Base-by-base conservation (phyloP, 2,888 invertebrate genomes). In the Drosophila multiciliata region DNA sequence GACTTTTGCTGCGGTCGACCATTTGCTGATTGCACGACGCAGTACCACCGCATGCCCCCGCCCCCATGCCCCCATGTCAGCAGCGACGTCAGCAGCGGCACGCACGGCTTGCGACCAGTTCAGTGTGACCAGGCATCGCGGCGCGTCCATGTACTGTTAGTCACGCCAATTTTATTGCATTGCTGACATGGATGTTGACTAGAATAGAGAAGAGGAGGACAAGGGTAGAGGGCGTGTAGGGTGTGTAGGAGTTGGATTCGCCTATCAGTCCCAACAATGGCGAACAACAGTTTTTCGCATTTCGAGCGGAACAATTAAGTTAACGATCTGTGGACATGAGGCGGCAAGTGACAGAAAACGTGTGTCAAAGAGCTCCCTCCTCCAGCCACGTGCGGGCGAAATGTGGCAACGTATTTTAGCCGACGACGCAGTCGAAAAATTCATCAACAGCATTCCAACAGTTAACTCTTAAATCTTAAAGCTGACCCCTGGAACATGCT, bases 291-390 rank as follows among this genome's bases (percentile, higher is more conserved):
- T 78, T 88, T 88, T 84, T 79, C 57, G 80, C 68, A 83, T 85
- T 88, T 88, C 89, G 87, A 85, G 88, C 87, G 88, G 80, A 89
- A 89, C 88, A 90, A 89, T 90, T 90, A 89, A 90, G 89, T 89
- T 89, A 88, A 88, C 89, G 83, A 89, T 75, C 78, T 87, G 88
- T 78, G 83, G 82, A 85, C 79, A 78, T 75, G 75, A 68, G 74
- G 45, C 75, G 72, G 52, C 60, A 71, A 78, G 79, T 78, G 78
- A 78, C 78, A 68, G 80, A 69, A 79, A 70, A 70, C 76, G 67
- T 80, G 67, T 72, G 58, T 61, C 71, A 66, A 68, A 72, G 71
- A 20, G 52, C 66, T 53, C 50, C 75, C 66, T 53, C 50, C 75
- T 53, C 50, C 72, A 66, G 58, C 80, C 79, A 79, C 80, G 78